Conservation (phyloP, 2,113 vertebrate species). For the Megalops atlanticus region DNA sequence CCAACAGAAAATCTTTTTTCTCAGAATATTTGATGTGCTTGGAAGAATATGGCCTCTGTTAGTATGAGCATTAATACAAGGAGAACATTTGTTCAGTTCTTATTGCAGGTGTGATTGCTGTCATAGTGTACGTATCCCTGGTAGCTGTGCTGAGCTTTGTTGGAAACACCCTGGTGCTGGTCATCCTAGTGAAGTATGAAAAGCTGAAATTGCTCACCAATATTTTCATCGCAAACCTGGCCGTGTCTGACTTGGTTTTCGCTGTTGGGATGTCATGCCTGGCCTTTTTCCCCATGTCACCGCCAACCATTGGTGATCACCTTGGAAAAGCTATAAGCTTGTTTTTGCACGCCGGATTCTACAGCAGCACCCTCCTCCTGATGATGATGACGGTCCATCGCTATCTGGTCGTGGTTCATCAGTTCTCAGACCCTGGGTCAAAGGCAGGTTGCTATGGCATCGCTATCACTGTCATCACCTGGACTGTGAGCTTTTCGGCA, state of each 20-base stretch:
- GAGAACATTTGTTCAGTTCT: too few relatives aligned
- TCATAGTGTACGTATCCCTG: slow-evolving; percentile 69
- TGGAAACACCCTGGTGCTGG: too few relatives aligned
- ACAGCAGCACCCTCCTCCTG: too few relatives aligned
- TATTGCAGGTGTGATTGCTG: too few relatives aligned
- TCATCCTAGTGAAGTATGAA: too few relatives aligned
- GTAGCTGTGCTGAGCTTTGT: slow-evolving; percentile 78
- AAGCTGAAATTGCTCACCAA: slow-evolving; percentile 83
- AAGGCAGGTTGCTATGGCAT: slow-evolving; percentile 53
- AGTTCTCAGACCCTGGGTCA: too few relatives aligned
- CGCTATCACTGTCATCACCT: slow-evolving; percentile 63
- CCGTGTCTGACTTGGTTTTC: slow-evolving; percentile 85
- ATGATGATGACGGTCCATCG: slow-evolving; percentile 83
- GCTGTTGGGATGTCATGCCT: slow-evolving; percentile 82
- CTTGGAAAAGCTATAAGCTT: slow-evolving; percentile 77
- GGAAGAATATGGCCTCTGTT: too few relatives aligned
- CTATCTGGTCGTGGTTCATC: slow-evolving; percentile 75
- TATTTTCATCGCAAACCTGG: slow-evolving; percentile 85
- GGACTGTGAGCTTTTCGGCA: slow-evolving; percentile 70
- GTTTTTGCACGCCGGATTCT: slow-evolving; percentile 82
- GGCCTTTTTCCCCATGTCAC: slow-evolving; percentile 61
- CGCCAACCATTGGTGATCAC: slow-evolving; percentile 77
- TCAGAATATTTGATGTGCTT: too few relatives aligned
- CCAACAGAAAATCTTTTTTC: too few relatives aligned
- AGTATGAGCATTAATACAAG: too few relatives aligned